Percentiles rank a stretch among this genome's conserved stretches.
These are phyloP conservation scores for Rhinogobius similis DNA, from an alignment of 2,113 vertebrate genomes.

Conservation along the genomic window DNA sequence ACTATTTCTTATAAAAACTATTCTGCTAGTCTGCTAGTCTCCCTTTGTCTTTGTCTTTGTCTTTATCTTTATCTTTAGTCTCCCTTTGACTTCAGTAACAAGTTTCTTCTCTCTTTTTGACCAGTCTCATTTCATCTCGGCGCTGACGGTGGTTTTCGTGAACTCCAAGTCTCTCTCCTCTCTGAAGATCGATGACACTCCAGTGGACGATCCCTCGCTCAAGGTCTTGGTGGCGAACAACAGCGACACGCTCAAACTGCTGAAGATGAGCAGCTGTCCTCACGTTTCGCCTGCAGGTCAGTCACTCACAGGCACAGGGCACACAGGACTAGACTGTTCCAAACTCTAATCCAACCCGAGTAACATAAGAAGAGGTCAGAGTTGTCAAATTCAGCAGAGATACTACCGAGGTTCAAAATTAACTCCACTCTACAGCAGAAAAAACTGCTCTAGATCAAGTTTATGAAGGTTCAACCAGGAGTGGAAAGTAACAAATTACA, in stretches of 20 bases:
- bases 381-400: no score
- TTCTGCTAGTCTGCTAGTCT: no score
- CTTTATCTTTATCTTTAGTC: not conserved
- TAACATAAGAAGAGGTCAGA: no score
- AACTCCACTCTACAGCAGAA: no score
- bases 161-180: constrained; percentile 97
- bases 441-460: no score
- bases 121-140: constrained; percentile 86
- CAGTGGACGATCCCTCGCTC: constrained; percentile 93
- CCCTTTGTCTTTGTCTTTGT: no score
- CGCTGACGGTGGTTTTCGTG: constrained; percentile 95
- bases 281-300: constrained; percentile 77
- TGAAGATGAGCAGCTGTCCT: constrained; percentile 96
- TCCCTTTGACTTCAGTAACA: not conserved
- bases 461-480: no score
- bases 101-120: not conserved
- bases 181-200: constrained; percentile 94
- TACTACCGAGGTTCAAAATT: no score
- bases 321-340: not conserved
- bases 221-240: constrained; percentile 97
- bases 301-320: not conserved
- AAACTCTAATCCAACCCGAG: not conserved
- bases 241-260: constrained; percentile 90
- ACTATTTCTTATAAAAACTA: no score
- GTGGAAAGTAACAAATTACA: no score